Conservation (phyloP, 2,888 invertebrate species). For the Cremastinae sp. region DNA sequence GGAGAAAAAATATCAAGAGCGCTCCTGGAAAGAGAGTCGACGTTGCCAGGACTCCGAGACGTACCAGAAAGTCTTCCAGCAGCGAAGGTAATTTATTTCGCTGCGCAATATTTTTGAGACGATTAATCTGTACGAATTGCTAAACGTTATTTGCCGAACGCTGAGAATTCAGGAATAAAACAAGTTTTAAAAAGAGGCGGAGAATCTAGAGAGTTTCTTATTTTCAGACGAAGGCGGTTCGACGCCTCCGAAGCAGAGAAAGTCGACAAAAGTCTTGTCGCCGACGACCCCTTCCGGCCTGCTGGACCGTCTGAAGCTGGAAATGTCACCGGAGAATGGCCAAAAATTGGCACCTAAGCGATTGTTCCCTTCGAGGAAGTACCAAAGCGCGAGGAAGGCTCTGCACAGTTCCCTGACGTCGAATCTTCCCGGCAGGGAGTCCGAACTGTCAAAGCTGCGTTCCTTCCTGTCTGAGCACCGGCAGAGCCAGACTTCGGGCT, state of each 20-base stretch:
- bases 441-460: constrained; percentile 86
- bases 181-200: neutral
- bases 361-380: constrained; percentile 70
- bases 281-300: constrained; percentile 71
- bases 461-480: constrained; percentile 87
- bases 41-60: constrained; percentile 60
- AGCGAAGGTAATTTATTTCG: constrained; percentile 63
- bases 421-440: constrained; percentile 88
- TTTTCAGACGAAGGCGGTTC: constrained; percentile 65
- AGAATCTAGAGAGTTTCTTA: neutral
- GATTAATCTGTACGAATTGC: neutral
- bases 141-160: neutral
- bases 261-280: constrained; percentile 46
- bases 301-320: constrained; percentile 70
- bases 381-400: constrained; percentile 80
- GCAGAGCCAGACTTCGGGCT: constrained; percentile 86
- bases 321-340: constrained; percentile 54
- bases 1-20: constrained; percentile 23
- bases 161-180: neutral
- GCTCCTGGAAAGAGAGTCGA: constrained; percentile 26
- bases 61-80: constrained; percentile 60
- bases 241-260: constrained; percentile 69
- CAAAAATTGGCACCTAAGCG: constrained; percentile 68
- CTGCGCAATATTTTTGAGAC: constrained; percentile 1
- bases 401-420: constrained; percentile 82